A percentile compares a stretch with the other conserved stretches of the same genome.
These are phyloP conservation scores for Phenacoccus solenopsis DNA, from an alignment of 1,140 invertebrate genomes.

Conservation along the genomic window DNA sequence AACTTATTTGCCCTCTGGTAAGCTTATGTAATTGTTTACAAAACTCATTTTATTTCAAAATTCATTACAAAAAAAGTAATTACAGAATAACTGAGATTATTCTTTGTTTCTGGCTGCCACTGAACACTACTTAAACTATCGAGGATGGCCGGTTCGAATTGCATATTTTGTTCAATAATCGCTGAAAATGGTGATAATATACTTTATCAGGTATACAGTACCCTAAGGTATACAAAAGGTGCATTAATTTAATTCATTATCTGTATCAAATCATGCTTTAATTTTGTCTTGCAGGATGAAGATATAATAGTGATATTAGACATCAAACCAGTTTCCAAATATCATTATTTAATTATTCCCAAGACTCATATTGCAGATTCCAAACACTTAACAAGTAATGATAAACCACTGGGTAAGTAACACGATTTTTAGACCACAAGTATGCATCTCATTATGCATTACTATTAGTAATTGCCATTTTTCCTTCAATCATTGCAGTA, in stretches of 20 bases:
- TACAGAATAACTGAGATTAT: no score
- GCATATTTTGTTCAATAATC: constrained; percentile 5
- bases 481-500: constrained; percentile 36
- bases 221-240: no score
- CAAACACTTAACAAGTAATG: constrained; percentile 46
- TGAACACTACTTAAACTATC: no score
- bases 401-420: constrained; percentile 41
- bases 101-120: no score
- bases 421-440: no score
- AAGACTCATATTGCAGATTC: constrained; percentile 62
- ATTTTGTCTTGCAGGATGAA: constrained; percentile 45
- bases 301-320: constrained; percentile 66
- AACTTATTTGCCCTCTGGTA: no score
- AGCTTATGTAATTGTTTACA: no score
- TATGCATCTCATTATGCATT: no score
- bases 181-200: not conserved
- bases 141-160: not conserved
- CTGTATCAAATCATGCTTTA: not conserved
- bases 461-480: no score
- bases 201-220: not conserved
- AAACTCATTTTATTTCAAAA: no score
- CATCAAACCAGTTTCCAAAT: constrained; percentile 63
- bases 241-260: no score
- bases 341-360: constrained; percentile 69
- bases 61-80: no score